These are phyloP conservation scores for Phengaris arion DNA, from an alignment of 2,888 invertebrate species.

Conservation along the genomic window DNA sequence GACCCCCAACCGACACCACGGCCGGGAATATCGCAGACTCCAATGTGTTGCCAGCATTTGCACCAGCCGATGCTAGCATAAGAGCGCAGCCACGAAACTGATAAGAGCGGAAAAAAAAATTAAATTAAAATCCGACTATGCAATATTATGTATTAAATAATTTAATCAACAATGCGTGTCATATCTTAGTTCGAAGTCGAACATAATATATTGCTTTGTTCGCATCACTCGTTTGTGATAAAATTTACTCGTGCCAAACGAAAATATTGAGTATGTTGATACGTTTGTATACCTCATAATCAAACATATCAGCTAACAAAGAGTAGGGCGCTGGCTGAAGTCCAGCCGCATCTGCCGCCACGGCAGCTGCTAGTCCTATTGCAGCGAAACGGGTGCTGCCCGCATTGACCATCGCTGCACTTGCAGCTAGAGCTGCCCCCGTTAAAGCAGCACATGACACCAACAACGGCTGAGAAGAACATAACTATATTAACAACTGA, in stretches of 20 bases:
- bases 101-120: not conserved
- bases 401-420: conserved; percentile 38
- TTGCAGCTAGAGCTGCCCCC: conserved; percentile 39
- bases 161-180: not conserved
- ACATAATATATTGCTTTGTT: not conserved
- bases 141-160: not conserved
- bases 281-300: conserved; percentile 50
- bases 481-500: not conserved
- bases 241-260: not conserved
- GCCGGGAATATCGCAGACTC: conserved; percentile 53
- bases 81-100: conserved; percentile 62
- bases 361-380: conserved; percentile 50
- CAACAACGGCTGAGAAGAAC: conserved; percentile 49
- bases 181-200: conserved; percentile 5
- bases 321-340: conserved; percentile 65
- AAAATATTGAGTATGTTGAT: not conserved
- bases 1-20: conserved; percentile 42
- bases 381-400: conserved; percentile 37
- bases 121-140: not conserved
- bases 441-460: conserved; percentile 45
- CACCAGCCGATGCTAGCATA: conserved; percentile 48
- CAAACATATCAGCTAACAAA: conserved; percentile 60
- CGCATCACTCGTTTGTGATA: not conserved
- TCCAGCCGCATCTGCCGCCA: conserved; percentile 58
- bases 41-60: conserved; percentile 51